Base-by-base conservation (phyloP, 2,797 vertebrate species). In the Enoplosus armatus region DNA sequence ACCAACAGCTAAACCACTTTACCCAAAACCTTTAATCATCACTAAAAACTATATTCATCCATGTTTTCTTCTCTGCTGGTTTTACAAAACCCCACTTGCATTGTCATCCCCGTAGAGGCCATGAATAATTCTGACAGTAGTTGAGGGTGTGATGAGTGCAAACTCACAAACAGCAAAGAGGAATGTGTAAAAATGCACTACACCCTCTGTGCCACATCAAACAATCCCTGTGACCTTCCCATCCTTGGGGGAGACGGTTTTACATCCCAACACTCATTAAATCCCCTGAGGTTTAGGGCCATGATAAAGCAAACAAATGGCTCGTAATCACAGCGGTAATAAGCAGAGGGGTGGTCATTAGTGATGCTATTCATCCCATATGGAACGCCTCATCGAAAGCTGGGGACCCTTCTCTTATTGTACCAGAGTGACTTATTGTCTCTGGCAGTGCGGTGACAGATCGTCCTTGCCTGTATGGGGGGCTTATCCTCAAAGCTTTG, bases 291-390 rank as follows among this genome's bases (percentile, higher is more conserved):
- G 80, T 93, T 92, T 87, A 89, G 84, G 73, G 85, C 91, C 89
- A 87, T 88, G 91, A 93, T 93, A 94, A 94, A 94, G 92, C 87
- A 94, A 94, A 94, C 93, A 93, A 95, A 94, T 91, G 87, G 88
- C 90, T 91, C 80, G 65, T 94, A 93, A 94, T 93, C 84, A 89
- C 91, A 79, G 83, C 61, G 35, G 84, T 93, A 92, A 93, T 93
- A 90, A 91, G 89, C 83, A 80, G 85, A 77, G 87, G 84, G 89
- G 83, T 72, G 89, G 91, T 91, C 90, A 93, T 95, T 94, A 95
- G 86, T 86, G 83, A 77, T 72, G 87, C 85, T 78, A 79, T 91
- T 93, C 88, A 89, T 91, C 88, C 89, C 88, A 84, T 88, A 87
- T 82, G 89, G 87, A 84, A 79, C 8, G 66, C 55, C 84, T 88